These are phyloP conservation scores for Pseudomyrmex sp. DNA, from an alignment of 1,140 invertebrate species.

Conservation along the genomic window DNA sequence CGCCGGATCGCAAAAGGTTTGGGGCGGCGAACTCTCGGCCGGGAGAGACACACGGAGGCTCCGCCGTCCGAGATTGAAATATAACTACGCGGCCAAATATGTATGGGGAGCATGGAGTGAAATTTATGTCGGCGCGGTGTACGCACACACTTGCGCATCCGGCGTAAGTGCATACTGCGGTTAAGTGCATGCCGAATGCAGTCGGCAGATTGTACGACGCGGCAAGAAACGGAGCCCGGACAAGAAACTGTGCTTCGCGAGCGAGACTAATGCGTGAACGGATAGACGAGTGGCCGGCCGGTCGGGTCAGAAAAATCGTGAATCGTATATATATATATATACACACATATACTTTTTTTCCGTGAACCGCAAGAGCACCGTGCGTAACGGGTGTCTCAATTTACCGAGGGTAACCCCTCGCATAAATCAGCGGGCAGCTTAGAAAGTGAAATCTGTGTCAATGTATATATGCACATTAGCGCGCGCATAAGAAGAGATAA, in stretches of 20 bases:
- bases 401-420: neutral
- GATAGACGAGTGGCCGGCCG: constrained; percentile 13
- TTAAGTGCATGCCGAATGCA: constrained; percentile 66
- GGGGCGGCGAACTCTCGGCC: neutral
- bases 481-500: too few relatives aligned
- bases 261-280: constrained; percentile 10
- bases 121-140: constrained; percentile 63
- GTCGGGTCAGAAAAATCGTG: constrained; percentile 1
- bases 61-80: constrained; percentile 81
- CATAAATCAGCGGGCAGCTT: too few relatives aligned
- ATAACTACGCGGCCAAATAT: constrained; percentile 79
- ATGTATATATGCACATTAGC: too few relatives aligned
- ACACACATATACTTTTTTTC: neutral
- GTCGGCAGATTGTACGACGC: constrained; percentile 26
- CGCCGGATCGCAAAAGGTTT: constrained; percentile 76
- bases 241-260: constrained; percentile 32
- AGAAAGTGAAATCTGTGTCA: too few relatives aligned
- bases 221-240: constrained; percentile 43
- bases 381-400: neutral
- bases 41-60: constrained; percentile 65
- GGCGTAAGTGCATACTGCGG: constrained; percentile 21
- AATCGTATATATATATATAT: neutral
- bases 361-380: too few relatives aligned
- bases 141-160: constrained; percentile 4
- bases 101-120: constrained; percentile 62